A percentile compares a stretch with the other conserved stretches of the same genome.
phyloP scores from a whole-genome alignment of 2,888 invertebrate genomes.

The Drosophila differens region DNA sequence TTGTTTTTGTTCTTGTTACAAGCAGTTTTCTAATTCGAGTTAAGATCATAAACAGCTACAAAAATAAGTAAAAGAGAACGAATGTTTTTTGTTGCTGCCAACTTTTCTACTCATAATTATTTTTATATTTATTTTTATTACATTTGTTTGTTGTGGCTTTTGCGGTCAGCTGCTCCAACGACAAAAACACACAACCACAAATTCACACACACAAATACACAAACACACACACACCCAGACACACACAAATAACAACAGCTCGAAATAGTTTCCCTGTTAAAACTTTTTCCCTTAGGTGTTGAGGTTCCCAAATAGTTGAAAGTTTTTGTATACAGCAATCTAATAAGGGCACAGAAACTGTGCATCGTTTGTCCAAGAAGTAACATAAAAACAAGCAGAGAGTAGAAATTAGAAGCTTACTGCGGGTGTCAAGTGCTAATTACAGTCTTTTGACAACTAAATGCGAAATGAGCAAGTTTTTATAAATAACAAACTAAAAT shows the following conservation, averaged over 20 bases:
- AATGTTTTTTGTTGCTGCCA: constrained; percentile 21
- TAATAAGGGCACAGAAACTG: neutral
- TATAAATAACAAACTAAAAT: neutral
- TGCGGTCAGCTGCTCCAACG: constrained; percentile 49
- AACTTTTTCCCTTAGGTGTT: constrained; percentile 48
- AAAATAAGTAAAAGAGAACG: constrained; percentile 20
- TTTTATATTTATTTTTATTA: constrained; percentile 66
- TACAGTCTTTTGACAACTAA: neutral
- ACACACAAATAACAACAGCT: constrained; percentile 23
- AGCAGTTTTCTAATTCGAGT: constrained; percentile 55
- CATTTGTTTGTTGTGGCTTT: constrained; percentile 64
- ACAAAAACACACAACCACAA: constrained; percentile 19
- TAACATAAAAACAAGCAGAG: neutral
- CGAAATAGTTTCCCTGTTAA: constrained; percentile 43
- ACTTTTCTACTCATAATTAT: constrained; percentile 63
- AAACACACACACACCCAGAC: constrained; percentile 14
- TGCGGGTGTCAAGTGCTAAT: constrained; percentile 21
- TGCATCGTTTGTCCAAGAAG: neutral
- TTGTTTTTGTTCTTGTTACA: constrained; percentile 33
- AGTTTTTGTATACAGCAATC: constrained; percentile 18
- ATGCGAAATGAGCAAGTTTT: neutral
- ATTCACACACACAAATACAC: constrained; percentile 10
- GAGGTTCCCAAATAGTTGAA: constrained; percentile 30
- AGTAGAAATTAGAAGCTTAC: constrained; percentile 7
- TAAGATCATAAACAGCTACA: constrained; percentile 19